Evolutionary conservation across 2,797 vertebrate genomes (phyloP).

Genomic region (Tokudaia muenninki): DNA sequence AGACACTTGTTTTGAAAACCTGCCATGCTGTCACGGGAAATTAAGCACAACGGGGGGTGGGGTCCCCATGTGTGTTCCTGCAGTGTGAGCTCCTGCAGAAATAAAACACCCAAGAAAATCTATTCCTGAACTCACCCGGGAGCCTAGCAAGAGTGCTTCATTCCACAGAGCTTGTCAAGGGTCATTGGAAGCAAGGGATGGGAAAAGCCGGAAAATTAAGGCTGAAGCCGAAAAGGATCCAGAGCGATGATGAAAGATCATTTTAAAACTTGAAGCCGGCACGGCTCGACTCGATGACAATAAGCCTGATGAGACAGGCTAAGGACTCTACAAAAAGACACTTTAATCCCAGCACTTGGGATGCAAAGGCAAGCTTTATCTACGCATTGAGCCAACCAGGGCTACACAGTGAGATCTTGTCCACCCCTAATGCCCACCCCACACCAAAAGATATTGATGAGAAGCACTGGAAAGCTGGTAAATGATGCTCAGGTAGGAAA

Average conservation of each 20-base stretch:
- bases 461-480: neutral
- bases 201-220: neutral
- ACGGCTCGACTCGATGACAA: neutral
- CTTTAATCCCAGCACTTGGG: neutral
- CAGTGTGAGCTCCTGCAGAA: slow-evolving; percentile 49
- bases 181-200: slow-evolving; percentile 19
- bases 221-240: neutral
- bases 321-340: neutral
- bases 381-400: neutral
- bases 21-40: slow-evolving; percentile 62
- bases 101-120: slow-evolving; percentile 52
- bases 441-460: neutral
- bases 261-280: neutral
- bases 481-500: neutral
- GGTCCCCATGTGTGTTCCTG: neutral
- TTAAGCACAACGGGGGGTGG: neutral
- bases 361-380: neutral
- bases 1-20: slow-evolving; percentile 76
- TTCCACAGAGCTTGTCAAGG: slow-evolving; percentile 58
- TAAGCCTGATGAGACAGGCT: neutral
- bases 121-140: neutral
- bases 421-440: neutral
- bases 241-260: slow-evolving; percentile 6
- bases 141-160: neutral
- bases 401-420: neutral